Percentiles rank a stretch among this genome's conserved stretches.
These are phyloP conservation scores for Nomada fucata DNA, from an alignment of 2,888 invertebrate genomes.

Conservation along the genomic window DNA sequence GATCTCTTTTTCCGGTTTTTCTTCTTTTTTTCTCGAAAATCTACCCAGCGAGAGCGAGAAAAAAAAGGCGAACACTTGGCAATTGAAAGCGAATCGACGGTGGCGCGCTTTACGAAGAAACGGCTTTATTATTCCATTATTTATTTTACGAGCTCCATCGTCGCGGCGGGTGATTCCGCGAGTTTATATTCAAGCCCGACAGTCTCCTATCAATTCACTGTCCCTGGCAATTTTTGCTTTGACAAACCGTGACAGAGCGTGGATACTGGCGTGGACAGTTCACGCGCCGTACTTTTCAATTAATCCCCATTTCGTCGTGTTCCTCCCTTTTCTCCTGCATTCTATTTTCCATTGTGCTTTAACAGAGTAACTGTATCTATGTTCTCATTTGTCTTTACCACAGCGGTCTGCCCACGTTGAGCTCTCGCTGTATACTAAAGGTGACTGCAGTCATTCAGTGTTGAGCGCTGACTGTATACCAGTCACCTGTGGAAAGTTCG, in stretches of 20 bases:
- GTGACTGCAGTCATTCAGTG: too few species aligned
- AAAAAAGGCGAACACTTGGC: slow-evolving; percentile 20
- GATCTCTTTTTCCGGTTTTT: background rate
- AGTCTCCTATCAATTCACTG: slow-evolving; percentile 55
- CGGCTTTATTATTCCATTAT: slow-evolving; percentile 76
- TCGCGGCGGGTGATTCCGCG: slow-evolving; percentile 77
- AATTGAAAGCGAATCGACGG: slow-evolving; percentile 61
- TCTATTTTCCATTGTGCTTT: background rate
- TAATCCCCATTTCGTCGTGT: slow-evolving; percentile 5
- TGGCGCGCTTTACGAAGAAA: slow-evolving; percentile 43
- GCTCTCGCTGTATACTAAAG: too few species aligned
- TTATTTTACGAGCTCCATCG: slow-evolving; percentile 80
- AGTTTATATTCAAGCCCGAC: slow-evolving; percentile 61
- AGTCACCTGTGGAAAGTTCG: too few species aligned
- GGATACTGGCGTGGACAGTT: slow-evolving; percentile 15
- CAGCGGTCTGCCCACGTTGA: too few species aligned
- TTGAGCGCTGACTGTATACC: too few species aligned
- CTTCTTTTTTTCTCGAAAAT: slow-evolving; percentile 2
- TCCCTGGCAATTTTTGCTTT: slow-evolving; percentile 37
- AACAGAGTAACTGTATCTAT: background rate
- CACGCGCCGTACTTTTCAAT: slow-evolving; percentile 23
- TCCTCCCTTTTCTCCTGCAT: background rate
- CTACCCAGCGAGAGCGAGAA: slow-evolving; percentile 5
- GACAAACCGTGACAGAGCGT: slow-evolving; percentile 21
- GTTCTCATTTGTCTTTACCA: background rate